Base-by-base conservation (phyloP, 2,113 vertebrate species). In the Leucoraja erinaceus region DNA sequence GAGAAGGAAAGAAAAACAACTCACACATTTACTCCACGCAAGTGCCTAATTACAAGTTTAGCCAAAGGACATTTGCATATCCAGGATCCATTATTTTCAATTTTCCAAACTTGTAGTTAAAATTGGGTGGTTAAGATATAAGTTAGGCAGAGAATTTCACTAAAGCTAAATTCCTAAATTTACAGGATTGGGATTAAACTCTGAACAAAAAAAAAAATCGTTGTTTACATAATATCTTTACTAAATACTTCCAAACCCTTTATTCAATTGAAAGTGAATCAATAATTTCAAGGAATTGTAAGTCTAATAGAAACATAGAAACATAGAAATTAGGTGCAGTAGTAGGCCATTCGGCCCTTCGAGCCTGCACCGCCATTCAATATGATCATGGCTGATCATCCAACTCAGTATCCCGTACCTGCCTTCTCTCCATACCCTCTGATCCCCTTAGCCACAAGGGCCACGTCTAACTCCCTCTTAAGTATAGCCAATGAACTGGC, bases 41-140 rank as follows among this genome's bases (percentile, higher is more conserved):
- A 61, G 61, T 8, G 59, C 83, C 83, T 59, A 61, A n/a, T 63
- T 63, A 86, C 83, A 86, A 86, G 83, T 86, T 86, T 86, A 86
- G 83, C 83, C 83, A 86, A 86, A 63, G 83, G 83, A n/a, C 59
- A 86, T n/a, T 86, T 86, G 31, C 12, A 63, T 86, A 86, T 31
- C 28, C 28, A 86, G 61, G 5, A 31, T 61, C 25, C 61, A 12
- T 14, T n/a, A n/a, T 14, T 61, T 61, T 61, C n/a, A 25, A 14
- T 10, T n/a, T 63, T 86, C 16, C n/a, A 31, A 86, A 18, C n/a
- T n/a, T 63, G 14, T 25, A 1, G 59, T 16, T 86, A 86, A 63
- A 86, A 86, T 86, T n/a, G 59, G 31, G 14, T 16, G 56, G 59
- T 11, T 86, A 86, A 86, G 12, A 16, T 63, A 14, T 28, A 86